Evolutionary conservation across 2,113 vertebrate species (phyloP).

Genomic region (Merops nubicus): DNA sequence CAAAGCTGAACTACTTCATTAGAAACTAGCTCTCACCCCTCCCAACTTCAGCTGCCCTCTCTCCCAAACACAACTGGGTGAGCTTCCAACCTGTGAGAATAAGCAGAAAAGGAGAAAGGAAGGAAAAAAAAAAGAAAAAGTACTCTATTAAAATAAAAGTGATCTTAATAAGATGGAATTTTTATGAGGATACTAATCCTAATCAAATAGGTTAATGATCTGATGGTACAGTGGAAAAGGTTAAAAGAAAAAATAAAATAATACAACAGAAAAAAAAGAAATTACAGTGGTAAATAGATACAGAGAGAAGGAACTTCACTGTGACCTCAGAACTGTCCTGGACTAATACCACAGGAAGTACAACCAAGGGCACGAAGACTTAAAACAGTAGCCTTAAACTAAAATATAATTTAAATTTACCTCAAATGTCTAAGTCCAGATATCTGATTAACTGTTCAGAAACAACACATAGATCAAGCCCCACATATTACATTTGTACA

Average conservation of each 20-base stretch:
- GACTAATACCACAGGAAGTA: background rate
- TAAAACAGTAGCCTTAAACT: background rate
- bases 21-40: background rate
- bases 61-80: background rate
- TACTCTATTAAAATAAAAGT: too few relatives aligned
- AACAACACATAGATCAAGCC: background rate
- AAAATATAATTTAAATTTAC: background rate
- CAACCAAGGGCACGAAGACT: background rate
- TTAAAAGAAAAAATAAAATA: background rate
- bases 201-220: background rate
- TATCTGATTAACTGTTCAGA: background rate
- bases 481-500: background rate
- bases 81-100: background rate
- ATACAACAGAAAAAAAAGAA: too few relatives aligned
- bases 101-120: background rate
- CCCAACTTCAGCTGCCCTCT: background rate
- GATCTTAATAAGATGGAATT: too few relatives aligned
- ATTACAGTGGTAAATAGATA: background rate
- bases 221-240: background rate
- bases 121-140: background rate
- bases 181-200: background rate
- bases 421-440: background rate
- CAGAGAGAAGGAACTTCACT: background rate
- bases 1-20: background rate
- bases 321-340: rapidly evolving